A percentile compares a stretch with the other conserved stretches of the same genome.
Conservation (phyloP, 1,140 invertebrate genomes). For the Conus betulinus region DNA sequence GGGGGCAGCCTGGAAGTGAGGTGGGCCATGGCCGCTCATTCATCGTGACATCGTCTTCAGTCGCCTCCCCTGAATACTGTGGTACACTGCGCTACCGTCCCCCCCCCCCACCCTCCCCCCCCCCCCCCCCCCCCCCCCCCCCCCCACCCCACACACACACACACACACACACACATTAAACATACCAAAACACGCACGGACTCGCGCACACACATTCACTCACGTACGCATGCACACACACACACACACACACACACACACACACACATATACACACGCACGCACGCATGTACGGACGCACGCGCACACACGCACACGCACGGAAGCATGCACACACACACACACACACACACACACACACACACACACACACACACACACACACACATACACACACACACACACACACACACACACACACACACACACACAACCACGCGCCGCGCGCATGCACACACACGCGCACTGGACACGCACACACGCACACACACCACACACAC, state of each 20-base stretch:
- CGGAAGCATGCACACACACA: neutral
- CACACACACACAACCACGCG: neutral
- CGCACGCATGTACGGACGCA: neutral
- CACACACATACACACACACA: neutral
- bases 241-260: slow-evolving; percentile 10
- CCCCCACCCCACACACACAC: neutral
- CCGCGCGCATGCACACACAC: no score
- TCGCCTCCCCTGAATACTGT: no score
- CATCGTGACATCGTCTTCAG: no score
- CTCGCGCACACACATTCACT: neutral
- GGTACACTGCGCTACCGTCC: no score
- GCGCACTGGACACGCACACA: no score
- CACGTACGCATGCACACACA: neutral
- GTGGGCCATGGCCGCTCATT: no score
- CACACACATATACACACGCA: neutral
- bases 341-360: neutral
- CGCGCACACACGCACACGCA: neutral
- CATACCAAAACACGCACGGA: neutral
- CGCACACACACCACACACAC: no score
- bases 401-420: neutral
- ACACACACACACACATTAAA: neutral
- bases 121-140: no score
- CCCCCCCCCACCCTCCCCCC: no score
- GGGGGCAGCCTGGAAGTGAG: no score
- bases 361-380: neutral